These are phyloP conservation scores for Micronisus gabar DNA, from an alignment of 2,113 vertebrate species.

Conservation along the genomic window DNA sequence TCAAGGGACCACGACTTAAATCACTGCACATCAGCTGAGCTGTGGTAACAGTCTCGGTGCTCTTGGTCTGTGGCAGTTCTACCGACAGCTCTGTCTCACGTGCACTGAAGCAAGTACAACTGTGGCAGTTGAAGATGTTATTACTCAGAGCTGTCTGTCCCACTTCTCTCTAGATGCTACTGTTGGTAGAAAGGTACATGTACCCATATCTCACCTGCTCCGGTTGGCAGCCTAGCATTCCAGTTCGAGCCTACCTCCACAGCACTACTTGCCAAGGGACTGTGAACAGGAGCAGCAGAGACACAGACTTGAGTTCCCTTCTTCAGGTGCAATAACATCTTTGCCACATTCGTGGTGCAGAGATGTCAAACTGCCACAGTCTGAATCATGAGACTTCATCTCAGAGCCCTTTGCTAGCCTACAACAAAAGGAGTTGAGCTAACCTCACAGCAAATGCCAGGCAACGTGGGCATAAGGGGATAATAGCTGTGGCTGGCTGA, in stretches of 20 bases:
- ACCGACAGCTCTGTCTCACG: not conserved
- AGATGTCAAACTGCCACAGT: conserved; percentile 24
- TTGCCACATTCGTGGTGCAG: not conserved
- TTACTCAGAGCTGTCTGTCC: conserved; percentile 59
- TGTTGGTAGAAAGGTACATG: not conserved
- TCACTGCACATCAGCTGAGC: conserved; percentile 39
- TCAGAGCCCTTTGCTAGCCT: conserved; percentile 44
- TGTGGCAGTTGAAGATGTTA: conserved; percentile 38
- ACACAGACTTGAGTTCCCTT: not conserved
- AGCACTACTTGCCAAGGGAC: not conserved
- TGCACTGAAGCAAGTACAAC: conserved; percentile 39
- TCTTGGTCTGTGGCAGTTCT: not conserved
- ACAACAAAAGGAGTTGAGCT: conserved; percentile 5
- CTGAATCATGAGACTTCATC: conserved; percentile 13
- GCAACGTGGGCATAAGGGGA: not conserved
- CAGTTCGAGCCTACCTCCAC: not conserved
- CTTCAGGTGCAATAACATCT: not conserved
- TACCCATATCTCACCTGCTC: not conserved
- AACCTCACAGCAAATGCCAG: conserved; percentile 48
- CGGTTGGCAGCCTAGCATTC: not conserved
- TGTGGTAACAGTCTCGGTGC: not conserved
- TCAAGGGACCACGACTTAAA: not conserved
- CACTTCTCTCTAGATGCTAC: conserved; percentile 41
- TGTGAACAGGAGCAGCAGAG: not conserved
- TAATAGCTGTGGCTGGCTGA: not conserved